phyloP scores from a whole-genome alignment of 2,113 vertebrate genomes.

The Ursus arctos region DNA sequence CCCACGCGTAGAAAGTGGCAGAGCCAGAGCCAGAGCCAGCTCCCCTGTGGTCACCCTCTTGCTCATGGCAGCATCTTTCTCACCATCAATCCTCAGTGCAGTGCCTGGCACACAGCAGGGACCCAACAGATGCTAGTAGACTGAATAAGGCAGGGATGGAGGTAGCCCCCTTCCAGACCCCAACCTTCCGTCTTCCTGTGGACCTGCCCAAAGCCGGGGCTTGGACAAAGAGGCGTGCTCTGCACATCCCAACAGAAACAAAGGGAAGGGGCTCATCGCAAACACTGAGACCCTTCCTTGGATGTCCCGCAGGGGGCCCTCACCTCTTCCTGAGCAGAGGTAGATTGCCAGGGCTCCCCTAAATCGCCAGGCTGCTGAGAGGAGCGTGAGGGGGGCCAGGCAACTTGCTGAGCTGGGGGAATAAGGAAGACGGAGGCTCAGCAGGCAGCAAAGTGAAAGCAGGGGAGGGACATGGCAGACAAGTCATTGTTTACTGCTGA shows the following conservation, averaged over 20 bases:
- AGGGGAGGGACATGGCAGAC: background rate
- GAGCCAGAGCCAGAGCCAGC: background rate
- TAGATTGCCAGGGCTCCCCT: background rate
- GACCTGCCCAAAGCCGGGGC: background rate
- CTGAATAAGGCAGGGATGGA: background rate
- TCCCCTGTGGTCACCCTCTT: background rate
- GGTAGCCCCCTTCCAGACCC: background rate
- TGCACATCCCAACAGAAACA: background rate
- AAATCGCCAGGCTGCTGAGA: background rate
- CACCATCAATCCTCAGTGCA: background rate
- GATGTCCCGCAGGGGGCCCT: background rate
- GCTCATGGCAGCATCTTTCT: background rate
- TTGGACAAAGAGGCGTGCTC: background rate
- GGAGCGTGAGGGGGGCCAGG: no score
- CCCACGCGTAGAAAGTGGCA: background rate
- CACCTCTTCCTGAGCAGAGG: background rate
- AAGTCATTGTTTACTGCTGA: background rate
- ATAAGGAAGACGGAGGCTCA: background rate
- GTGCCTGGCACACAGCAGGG: background rate
- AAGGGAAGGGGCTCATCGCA: background rate
- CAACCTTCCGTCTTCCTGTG: background rate
- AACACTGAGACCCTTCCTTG: background rate
- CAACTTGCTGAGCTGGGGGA: background rate
- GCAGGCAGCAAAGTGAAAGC: background rate
- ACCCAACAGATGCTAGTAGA: background rate